phyloP scores from a whole-genome alignment of 1,140 invertebrate genomes.

The Probaryconus sp. region DNA sequence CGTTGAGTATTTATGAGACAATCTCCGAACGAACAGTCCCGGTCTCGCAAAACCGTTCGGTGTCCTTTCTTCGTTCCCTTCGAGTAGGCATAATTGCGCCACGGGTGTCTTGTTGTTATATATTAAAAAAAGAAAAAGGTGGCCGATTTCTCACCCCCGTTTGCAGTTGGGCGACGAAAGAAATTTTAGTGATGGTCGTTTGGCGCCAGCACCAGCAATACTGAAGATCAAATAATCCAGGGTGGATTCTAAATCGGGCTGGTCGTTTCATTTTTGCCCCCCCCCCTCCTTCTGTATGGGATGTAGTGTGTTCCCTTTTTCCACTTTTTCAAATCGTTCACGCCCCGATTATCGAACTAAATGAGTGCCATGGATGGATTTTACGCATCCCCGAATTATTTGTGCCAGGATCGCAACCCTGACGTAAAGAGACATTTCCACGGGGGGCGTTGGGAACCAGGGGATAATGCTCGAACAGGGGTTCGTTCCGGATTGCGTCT shows the following conservation, averaged over 20 bases:
- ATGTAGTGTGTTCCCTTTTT: no score
- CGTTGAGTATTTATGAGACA: no score
- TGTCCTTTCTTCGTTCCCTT: conserved; percentile 15
- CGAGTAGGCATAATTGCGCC: conserved; percentile 63
- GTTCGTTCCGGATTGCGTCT: neutral
- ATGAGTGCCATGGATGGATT: conserved; percentile 65
- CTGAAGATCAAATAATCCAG: no score
- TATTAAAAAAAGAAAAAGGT: no score
- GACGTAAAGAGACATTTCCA: conserved; percentile 26
- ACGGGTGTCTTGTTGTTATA: conserved; percentile 67
- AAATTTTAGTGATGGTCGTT: neutral
- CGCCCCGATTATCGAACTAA: conserved; percentile 70
- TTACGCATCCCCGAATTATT: conserved; percentile 73
- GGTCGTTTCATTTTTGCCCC: conserved; percentile 11
- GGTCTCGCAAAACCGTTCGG: no score
- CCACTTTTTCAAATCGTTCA: conserved; percentile 61
- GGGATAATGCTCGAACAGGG: neutral
- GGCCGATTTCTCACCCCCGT: conserved; percentile 70
- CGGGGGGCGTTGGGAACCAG: conserved; percentile 15
- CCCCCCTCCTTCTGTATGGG: conserved; percentile 19
- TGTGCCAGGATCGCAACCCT: conserved; percentile 42
- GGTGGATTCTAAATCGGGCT: conserved; percentile 16
- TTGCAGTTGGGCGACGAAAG: conserved; percentile 63
- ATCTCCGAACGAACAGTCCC: no score
- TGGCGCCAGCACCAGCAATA: no score